phyloP scores from a whole-genome alignment of 2,888 invertebrate species.

The Cerceris rybyensis region DNA sequence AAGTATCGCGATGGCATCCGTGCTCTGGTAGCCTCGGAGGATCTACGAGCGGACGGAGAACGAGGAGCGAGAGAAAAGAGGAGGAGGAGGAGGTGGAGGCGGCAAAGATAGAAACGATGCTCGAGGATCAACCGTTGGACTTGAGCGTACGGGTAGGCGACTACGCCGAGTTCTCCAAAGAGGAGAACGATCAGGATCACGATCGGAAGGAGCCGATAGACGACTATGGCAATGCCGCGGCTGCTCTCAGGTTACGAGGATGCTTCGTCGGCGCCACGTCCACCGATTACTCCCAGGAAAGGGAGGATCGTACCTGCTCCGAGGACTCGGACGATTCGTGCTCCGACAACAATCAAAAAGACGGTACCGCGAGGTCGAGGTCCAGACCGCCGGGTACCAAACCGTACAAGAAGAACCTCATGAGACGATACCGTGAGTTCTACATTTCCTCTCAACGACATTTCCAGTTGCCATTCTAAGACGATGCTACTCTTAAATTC shows the following conservation, averaged over 20 bases:
- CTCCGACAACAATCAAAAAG: constrained; percentile 85
- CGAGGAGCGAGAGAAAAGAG: constrained; percentile 8
- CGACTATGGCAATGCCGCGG: constrained; percentile 80
- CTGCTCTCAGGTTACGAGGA: constrained; percentile 81
- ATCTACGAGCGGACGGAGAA: constrained; percentile 12
- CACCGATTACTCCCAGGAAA: constrained; percentile 78
- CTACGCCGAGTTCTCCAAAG: constrained; percentile 74
- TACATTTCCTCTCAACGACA: background rate
- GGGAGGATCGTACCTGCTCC: constrained; percentile 85
- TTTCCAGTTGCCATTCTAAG: background rate
- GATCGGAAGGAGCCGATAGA: constrained; percentile 74
- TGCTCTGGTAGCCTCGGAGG: constrained; percentile 57
- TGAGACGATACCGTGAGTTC: constrained; percentile 96
- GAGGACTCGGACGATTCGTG: constrained; percentile 93
- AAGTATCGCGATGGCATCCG: constrained; percentile 47
- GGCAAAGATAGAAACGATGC: constrained; percentile 66
- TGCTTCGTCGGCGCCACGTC: constrained; percentile 63
- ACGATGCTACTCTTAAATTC: background rate
- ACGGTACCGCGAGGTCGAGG: constrained; percentile 82
- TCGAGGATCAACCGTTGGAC: constrained; percentile 90
- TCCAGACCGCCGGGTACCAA: constrained; percentile 81
- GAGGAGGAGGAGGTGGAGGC: background rate
- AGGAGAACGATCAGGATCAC: constrained; percentile 78
- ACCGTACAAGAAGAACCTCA: constrained; percentile 95
- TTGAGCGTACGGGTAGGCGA: constrained; percentile 85